A percentile compares a stretch with the other conserved stretches of the same genome.
Conservation (phyloP, 2,888 invertebrate species). For the Ichneumoninae sp. region DNA sequence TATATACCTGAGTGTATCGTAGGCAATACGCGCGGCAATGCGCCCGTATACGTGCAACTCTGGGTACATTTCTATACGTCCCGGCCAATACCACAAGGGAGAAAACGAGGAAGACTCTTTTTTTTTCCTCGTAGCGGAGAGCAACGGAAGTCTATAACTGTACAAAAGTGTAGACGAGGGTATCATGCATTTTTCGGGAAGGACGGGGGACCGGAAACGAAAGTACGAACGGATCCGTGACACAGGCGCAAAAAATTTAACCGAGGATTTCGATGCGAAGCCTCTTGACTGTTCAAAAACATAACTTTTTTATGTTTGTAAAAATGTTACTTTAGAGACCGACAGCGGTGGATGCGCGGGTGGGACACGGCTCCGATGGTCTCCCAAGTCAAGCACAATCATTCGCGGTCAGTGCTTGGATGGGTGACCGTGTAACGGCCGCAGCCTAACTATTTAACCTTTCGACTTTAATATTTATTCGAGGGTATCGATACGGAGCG, state of each 20-base stretch:
- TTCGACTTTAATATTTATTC: too few relatives aligned
- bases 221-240: slow-evolving; percentile 1
- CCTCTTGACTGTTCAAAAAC: not conserved
- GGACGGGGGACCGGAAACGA: not conserved
- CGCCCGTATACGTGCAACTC: not conserved
- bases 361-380: too few relatives aligned
- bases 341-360: too few relatives aligned
- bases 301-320: not conserved
- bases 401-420: too few relatives aligned
- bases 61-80: slow-evolving; percentile 38
- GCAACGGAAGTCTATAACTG: slow-evolving; percentile 28
- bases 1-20: slow-evolving; percentile 11
- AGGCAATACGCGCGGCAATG: not conserved
- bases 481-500: too few relatives aligned
- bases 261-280: not conserved
- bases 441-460: too few relatives aligned
- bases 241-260: not conserved
- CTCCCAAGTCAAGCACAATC: too few relatives aligned
- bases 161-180: slow-evolving; percentile 16
- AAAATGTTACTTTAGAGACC: not conserved
- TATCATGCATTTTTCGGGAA: slow-evolving; percentile 42
- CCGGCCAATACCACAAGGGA: slow-evolving; percentile 27
- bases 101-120: slow-evolving; percentile 1
- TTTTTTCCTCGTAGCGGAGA: not conserved
- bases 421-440: too few relatives aligned